Evolutionary conservation across 2,113 vertebrate genomes (phyloP).

Genomic region (Rhipidura dahli): DNA sequence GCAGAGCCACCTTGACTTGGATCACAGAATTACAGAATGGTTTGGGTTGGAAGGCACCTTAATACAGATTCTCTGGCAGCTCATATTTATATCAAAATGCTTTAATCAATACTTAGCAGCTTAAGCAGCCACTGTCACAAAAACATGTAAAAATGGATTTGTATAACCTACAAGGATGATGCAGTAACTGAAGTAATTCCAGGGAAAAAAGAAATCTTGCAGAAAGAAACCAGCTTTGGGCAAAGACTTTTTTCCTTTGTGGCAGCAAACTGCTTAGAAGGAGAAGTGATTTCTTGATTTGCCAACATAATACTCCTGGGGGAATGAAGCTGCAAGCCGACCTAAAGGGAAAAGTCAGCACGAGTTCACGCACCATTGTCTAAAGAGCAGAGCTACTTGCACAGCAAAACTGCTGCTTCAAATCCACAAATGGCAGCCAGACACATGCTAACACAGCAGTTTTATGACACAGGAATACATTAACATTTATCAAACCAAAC

Average conservation of each 20-base stretch:
- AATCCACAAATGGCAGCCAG: conserved; percentile 13
- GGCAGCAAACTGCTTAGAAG: neutral
- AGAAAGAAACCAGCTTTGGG: neutral
- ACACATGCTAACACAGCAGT: conserved; percentile 14
- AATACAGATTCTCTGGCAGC: neutral
- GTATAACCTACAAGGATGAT: neutral
- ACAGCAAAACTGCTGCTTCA: neutral
- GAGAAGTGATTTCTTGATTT: neutral
- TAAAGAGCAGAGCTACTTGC: neutral
- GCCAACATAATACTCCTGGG: neutral
- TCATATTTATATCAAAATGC: neutral
- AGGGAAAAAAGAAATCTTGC: neutral
- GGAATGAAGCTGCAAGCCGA: neutral
- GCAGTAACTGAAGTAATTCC: neutral
- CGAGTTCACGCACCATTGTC: neutral
- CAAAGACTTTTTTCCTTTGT: neutral
- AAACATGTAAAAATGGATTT: neutral
- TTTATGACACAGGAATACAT: neutral
- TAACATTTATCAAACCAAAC: conserved; percentile 28
- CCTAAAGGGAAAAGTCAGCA: neutral
- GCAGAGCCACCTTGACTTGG: neutral
- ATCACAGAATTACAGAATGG: neutral
- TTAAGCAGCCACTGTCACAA: neutral
- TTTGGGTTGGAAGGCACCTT: neutral
- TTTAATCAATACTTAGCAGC: neutral